Conservation (phyloP, 2,888 invertebrate genomes). For the Drosophila nigritarsus region DNA sequence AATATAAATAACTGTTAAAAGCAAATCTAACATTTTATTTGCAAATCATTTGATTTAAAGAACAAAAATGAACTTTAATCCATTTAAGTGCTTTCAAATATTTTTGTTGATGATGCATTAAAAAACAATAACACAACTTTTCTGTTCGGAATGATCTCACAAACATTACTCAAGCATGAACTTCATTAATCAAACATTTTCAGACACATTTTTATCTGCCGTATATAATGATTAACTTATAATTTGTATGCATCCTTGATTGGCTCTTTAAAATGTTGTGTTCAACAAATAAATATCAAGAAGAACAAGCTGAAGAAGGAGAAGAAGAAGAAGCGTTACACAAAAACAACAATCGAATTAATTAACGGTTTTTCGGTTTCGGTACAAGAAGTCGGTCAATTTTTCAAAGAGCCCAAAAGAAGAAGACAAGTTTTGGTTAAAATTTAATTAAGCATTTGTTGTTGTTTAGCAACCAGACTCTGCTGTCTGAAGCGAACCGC, state of each 20-base stretch:
- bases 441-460: constrained; percentile 73
- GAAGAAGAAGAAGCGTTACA: constrained; percentile 15
- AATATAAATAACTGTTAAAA: not conserved
- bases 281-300: constrained; percentile 18
- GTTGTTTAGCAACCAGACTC: constrained; percentile 1
- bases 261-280: not conserved
- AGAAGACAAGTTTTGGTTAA: constrained; percentile 48
- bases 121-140: not conserved
- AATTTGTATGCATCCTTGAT: constrained; percentile 3
- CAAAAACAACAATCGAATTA: constrained; percentile 61
- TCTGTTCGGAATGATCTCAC: not conserved
- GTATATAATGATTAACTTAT: no score
- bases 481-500: constrained; percentile 19
- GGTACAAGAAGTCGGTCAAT: constrained; percentile 76
- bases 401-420: constrained; percentile 23
- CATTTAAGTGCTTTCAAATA: not conserved
- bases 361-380: constrained; percentile 71
- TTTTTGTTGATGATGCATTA: not conserved
- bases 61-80: not conserved
- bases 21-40: not conserved
- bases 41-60: not conserved
- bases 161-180: not conserved
- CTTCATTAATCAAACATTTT: constrained; percentile 19
- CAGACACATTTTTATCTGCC: constrained; percentile 1
- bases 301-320: not conserved